Conservation (phyloP, 2,888 invertebrate genomes). For the Pterostichus madidus region DNA sequence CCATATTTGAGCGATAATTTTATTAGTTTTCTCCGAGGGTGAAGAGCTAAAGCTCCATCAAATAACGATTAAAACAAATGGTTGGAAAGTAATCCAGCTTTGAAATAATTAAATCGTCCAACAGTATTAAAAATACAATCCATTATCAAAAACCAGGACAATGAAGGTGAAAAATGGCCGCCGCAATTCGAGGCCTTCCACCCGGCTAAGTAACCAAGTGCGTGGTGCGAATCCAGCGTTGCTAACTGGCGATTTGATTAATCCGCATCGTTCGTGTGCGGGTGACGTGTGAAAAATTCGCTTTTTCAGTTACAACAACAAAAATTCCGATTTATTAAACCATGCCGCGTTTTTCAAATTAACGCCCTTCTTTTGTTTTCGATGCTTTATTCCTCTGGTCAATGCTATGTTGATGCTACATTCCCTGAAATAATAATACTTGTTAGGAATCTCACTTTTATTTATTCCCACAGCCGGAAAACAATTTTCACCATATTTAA, state of each 20-base stretch:
- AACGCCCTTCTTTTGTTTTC: constrained; percentile 35
- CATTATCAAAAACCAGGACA: background rate
- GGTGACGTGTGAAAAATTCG: constrained; percentile 52
- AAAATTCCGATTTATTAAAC: constrained; percentile 55
- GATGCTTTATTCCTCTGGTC: background rate
- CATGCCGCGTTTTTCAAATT: constrained; percentile 44
- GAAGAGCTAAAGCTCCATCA: too few species aligned
- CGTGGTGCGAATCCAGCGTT: background rate
- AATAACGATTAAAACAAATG: too few species aligned
- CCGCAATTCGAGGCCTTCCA: background rate
- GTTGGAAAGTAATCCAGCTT: too few species aligned
- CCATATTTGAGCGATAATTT: too few species aligned
- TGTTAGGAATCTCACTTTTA: too few species aligned
- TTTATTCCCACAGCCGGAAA: too few species aligned
- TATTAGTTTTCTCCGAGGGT: too few species aligned
- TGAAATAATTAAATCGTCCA: too few species aligned
- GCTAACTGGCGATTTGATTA: constrained; percentile 37
- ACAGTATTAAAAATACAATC: background rate
- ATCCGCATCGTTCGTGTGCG: constrained; percentile 12
- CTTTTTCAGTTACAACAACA: constrained; percentile 31
- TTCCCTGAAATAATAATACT: too few species aligned
- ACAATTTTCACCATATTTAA: too few species aligned
- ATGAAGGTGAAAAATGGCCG: background rate
- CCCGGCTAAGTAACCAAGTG: constrained; percentile 15
- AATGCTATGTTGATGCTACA: background rate